A percentile compares a stretch with the other conserved stretches of the same genome.
These are phyloP conservation scores for Barypeithes pellucidus DNA, from an alignment of 2,888 invertebrate genomes.

Conservation along the genomic window DNA sequence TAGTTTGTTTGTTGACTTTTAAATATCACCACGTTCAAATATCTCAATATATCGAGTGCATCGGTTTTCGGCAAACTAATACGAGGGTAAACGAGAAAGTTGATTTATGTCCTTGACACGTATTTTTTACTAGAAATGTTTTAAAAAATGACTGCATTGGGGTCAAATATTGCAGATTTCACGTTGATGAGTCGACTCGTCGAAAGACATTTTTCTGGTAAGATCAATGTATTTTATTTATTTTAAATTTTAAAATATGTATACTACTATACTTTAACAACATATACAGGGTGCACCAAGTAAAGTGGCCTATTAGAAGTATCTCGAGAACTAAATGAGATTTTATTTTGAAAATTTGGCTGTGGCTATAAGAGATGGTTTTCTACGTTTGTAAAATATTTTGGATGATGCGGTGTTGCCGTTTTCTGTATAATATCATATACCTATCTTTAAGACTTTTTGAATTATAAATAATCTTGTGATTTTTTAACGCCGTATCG, in stretches of 20 bases:
- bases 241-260: not conserved
- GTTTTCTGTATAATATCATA: no score
- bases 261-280: no score
- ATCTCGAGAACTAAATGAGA: no score
- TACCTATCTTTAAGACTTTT: no score
- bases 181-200: not conserved
- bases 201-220: not conserved
- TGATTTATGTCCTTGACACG: slow-evolving; percentile 17
- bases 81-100: slow-evolving; percentile 8
- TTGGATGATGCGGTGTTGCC: no score
- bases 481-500: no score
- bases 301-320: no score
- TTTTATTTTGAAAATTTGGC: no score
- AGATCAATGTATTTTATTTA: not conserved
- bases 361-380: no score
- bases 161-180: slow-evolving; percentile 5
- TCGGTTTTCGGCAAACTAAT: slow-evolving; percentile 4
- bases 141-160: slow-evolving; percentile 24
- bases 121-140: slow-evolving; percentile 9
- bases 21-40: not conserved
- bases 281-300: no score
- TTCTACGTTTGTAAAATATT: no score
- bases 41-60: not conserved
- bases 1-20: slow-evolving; percentile 2
- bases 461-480: no score